These are phyloP conservation scores for Holothuria leucospilota DNA, from an alignment of 53 echinoderm and acorn worm genomes.

Conservation along the genomic window DNA sequence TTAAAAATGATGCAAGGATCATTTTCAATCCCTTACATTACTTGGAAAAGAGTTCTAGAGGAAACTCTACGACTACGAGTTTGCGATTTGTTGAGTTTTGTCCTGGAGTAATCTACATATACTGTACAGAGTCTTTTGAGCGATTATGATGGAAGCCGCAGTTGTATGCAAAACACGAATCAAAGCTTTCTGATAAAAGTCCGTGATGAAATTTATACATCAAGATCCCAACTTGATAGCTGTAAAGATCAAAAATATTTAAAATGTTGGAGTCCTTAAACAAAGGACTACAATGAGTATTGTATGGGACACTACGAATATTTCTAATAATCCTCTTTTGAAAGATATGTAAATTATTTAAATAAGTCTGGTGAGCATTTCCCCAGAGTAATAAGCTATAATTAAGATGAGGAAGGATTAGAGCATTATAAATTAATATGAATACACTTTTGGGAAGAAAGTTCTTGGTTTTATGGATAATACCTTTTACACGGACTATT, in stretches of 20 bases:
- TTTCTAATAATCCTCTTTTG: constrained; percentile 5
- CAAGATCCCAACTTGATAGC: background rate
- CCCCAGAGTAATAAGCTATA: constrained; percentile 2
- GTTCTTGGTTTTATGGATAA: background rate
- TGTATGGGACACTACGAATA: constrained; percentile 13
- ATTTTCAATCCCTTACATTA: background rate
- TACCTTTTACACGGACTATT: background rate
- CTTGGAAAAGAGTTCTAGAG: background rate
- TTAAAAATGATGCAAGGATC: background rate
- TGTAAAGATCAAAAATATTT: background rate
- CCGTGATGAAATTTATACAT: background rate
- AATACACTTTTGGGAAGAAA: background rate
- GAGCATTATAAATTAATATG: background rate
- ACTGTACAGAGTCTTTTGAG: background rate
- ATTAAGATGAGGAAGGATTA: constrained; percentile 9
- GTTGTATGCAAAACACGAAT: background rate
- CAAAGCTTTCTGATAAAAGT: constrained; percentile 1
- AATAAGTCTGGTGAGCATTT: background rate
- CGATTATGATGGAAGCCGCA: background rate
- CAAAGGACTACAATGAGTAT: background rate
- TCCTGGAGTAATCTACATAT: constrained; percentile 8
- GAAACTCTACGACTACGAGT: background rate
- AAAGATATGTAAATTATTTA: background rate
- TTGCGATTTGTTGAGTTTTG: background rate
- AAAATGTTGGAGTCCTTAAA: constrained; percentile 15